Evolutionary conservation across 1,140 invertebrate species (phyloP), one percentile per base, ranked within the genome.

Genomic region (Olivierus martensii): DNA sequence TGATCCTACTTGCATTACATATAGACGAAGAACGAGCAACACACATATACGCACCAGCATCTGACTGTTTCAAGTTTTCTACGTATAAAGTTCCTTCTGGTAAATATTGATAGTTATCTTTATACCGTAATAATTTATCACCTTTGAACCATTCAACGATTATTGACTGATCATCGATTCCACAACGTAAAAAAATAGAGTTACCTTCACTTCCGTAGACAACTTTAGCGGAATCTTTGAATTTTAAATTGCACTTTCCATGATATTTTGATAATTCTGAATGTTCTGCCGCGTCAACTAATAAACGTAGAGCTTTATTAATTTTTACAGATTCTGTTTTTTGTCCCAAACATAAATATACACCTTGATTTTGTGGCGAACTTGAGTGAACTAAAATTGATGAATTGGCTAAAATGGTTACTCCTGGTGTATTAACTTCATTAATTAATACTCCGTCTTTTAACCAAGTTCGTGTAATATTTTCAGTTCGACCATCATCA

Each of bases 21-120:
- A 35, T 28, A 15, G 18, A n/a, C 21, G 18, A 15, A 18, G 45
- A 12, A 38, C 36, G 18, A 2, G 43, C 49, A 15, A 56, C 6
- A 21, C 54, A 56, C 0, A 45, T 37, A 18, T 56, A 56, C 42
- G 43, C 48, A 1, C 49, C 54, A 21, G 42, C 45, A 44, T 56
- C 49, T 3, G 15, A 12, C 14, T 2, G 34, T n/a, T 43, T 17
- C 6, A 56, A 17, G n/a, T 2, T 28, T 41, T 41, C 39, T 11
- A 15, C 17, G 17, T 41, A n/a, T 41, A 18, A 41, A 41, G 39
- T 18, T 14, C 17, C 17, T 11, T 18, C 17, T 41, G 39, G 39
- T 18, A 15, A 15, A 41, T 41, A 3, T 14, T 18, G 17, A n/a
- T 41, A 41, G 12, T 41, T 41, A n/a, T 41, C 14, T 14, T 18